phyloP scores from a whole-genome alignment of 2,888 invertebrate species.

The Synanthedon andrenaeformis region DNA sequence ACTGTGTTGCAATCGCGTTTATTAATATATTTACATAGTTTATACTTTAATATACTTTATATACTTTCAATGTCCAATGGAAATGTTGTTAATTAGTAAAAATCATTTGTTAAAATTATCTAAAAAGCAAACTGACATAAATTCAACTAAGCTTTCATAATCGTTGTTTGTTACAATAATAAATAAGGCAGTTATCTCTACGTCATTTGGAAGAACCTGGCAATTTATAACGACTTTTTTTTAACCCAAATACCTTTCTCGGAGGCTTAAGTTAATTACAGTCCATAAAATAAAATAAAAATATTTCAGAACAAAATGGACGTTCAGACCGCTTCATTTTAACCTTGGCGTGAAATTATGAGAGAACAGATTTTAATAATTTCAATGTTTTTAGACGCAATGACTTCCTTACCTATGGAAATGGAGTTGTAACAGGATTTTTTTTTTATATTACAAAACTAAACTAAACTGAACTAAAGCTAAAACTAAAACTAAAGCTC shows the following conservation, averaged over 20 bases:
- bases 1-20: too few relatives aligned
- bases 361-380: constrained; percentile 5
- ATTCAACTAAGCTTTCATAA: constrained; percentile 25
- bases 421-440: too few relatives aligned
- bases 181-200: constrained; percentile 27
- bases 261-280: constrained; percentile 22
- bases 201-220: constrained; percentile 4
- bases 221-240: constrained; percentile 8
- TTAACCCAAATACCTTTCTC: constrained; percentile 12
- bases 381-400: too few relatives aligned
- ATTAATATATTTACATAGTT: too few relatives aligned
- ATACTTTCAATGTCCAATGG: too few relatives aligned
- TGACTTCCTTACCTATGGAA: too few relatives aligned
- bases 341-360: constrained; percentile 16
- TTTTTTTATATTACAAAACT: too few relatives aligned
- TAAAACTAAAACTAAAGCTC: too few relatives aligned
- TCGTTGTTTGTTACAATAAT: constrained; percentile 27
- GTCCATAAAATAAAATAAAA: constrained; percentile 16
- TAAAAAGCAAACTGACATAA: constrained; percentile 19
- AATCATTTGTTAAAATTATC: constrained; percentile 12
- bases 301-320: constrained; percentile 15
- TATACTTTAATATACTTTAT: too few relatives aligned
- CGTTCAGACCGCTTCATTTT: constrained; percentile 14
- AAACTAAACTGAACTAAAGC: too few relatives aligned
- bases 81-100: neutral